Evolutionary conservation across 2,888 invertebrate species (phyloP).

Genomic region (Eupithecia pulchellata): DNA sequence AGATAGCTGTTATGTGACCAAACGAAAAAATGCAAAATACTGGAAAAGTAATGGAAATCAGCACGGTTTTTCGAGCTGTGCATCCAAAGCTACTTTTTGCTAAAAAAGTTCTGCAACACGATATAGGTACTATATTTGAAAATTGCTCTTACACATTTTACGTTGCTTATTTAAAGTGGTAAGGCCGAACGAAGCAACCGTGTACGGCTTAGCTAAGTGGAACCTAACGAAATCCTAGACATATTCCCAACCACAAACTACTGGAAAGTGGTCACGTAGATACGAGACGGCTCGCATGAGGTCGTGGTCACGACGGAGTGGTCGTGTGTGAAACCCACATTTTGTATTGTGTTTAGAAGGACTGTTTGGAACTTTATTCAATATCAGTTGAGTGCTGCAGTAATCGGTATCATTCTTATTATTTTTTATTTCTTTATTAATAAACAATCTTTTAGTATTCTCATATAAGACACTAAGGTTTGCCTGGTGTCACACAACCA

Average conservation of each 20-base stretch:
- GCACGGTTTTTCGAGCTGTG: background rate
- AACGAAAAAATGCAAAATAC: too few species aligned
- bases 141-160: background rate
- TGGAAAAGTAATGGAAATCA: too few species aligned
- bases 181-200: background rate
- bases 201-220: conserved; percentile 32
- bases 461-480: too few species aligned
- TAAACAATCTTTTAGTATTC: too few species aligned
- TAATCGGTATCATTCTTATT: too few species aligned
- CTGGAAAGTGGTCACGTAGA: conserved; percentile 49
- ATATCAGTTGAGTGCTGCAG: too few species aligned
- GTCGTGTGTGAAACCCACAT: background rate
- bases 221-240: conserved; percentile 23
- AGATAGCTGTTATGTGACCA: too few species aligned
- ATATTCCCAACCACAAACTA: conserved; percentile 30
- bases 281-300: conserved; percentile 31
- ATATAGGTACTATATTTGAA: background rate
- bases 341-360: background rate
- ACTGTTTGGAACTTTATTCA: background rate
- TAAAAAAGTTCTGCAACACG: background rate
- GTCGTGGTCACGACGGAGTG: conserved; percentile 10
- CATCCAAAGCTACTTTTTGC: background rate
- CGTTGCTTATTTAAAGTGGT: background rate
- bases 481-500: too few species aligned
- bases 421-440: too few species aligned